Conservation (phyloP, 2,797 vertebrate species). For the Poeciliopsis presidionis region DNA sequence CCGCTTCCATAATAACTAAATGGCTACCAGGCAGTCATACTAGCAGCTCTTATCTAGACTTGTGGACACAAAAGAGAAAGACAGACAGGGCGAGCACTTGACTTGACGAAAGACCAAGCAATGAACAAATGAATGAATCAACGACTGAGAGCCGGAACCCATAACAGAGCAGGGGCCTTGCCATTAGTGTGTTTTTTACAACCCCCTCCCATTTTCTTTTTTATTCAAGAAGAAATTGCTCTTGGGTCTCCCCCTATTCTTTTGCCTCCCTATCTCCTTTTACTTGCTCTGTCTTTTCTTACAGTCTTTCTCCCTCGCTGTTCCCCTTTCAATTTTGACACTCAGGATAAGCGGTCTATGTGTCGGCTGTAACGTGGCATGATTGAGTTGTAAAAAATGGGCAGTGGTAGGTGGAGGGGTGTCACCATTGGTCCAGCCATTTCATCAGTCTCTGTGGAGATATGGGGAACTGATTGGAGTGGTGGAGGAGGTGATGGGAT, state of each 20-base stretch:
- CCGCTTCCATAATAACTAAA: slow-evolving; percentile 80
- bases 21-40: slow-evolving; percentile 87
- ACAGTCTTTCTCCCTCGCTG: slow-evolving; percentile 83
- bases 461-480: slow-evolving; percentile 76
- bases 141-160: slow-evolving; percentile 79
- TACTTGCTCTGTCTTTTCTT: slow-evolving; percentile 93
- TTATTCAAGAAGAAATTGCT: slow-evolving; percentile 91
- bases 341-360: slow-evolving; percentile 74
- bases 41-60: slow-evolving; percentile 81
- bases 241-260: slow-evolving; percentile 85
- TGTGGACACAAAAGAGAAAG: slow-evolving; percentile 78
- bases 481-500: slow-evolving; percentile 46
- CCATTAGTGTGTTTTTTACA: slow-evolving; percentile 90
- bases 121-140: slow-evolving; percentile 84
- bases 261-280: slow-evolving; percentile 78
- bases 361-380: slow-evolving; percentile 72
- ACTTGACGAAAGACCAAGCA: slow-evolving; percentile 88
- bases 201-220: slow-evolving; percentile 61
- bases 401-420: slow-evolving; percentile 88
- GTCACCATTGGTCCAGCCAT: slow-evolving; percentile 84
- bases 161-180: slow-evolving; percentile 87
- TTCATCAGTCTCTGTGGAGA: slow-evolving; percentile 98
- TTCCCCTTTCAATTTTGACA: slow-evolving; percentile 94
- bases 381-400: slow-evolving; percentile 79
- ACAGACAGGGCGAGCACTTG: slow-evolving; percentile 89